phyloP scores from a whole-genome alignment of 2,797 vertebrate species.

The Poeciliopsis turneri region DNA sequence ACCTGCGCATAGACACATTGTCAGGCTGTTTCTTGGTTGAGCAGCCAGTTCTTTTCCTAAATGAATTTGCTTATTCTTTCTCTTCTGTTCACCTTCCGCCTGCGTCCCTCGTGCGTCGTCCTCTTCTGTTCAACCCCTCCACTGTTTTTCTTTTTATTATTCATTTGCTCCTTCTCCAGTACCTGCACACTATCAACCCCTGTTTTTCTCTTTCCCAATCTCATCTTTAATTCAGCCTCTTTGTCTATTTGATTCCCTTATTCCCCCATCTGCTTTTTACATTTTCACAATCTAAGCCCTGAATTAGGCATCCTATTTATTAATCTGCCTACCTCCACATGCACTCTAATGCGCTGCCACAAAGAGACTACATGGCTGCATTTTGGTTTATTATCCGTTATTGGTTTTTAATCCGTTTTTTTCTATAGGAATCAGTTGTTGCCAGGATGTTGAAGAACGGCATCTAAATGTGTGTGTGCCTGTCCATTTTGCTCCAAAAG shows the following conservation, averaged over 20 bases:
- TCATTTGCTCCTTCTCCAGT: constrained; percentile 44
- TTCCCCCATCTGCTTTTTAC: constrained; percentile 23
- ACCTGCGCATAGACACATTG: constrained; percentile 66
- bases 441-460: background rate
- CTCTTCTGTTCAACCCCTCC: constrained; percentile 23
- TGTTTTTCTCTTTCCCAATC: constrained; percentile 23
- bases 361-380: constrained; percentile 42
- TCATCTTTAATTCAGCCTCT: constrained; percentile 43
- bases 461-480: background rate
- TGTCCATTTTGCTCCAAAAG: background rate
- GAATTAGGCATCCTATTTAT: constrained; percentile 56
- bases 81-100: constrained; percentile 39
- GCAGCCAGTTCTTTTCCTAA: constrained; percentile 66
- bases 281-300: constrained; percentile 34
- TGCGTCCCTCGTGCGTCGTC: constrained; percentile 24
- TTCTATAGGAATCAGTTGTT: constrained; percentile 9
- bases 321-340: constrained; percentile 42
- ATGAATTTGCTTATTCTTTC: constrained; percentile 62
- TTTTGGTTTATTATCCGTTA: constrained; percentile 34
- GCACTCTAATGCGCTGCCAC: constrained; percentile 20
- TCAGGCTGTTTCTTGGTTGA: constrained; percentile 64
- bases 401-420: constrained; percentile 22
- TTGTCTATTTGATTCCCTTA: constrained; percentile 29
- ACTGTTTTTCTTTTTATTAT: constrained; percentile 31
- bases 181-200: constrained; percentile 21